phyloP scores from a whole-genome alignment of 2,113 vertebrate genomes.

The Petroica traversi region DNA sequence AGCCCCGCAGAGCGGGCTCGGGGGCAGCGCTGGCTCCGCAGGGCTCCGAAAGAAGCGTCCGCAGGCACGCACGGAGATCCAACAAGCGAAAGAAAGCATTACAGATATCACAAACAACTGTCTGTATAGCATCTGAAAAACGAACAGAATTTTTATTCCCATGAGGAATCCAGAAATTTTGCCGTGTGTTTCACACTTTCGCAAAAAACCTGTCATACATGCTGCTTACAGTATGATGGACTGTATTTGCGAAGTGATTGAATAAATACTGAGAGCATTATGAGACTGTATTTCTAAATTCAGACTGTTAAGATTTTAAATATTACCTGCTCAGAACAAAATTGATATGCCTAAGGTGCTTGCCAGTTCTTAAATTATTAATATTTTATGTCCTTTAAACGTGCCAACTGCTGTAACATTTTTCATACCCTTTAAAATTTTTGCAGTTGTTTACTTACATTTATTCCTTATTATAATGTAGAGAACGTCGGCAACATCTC shows the following conservation, averaged over 20 bases:
- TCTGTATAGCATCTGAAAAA: not conserved
- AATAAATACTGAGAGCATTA: not conserved
- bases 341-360: rapidly evolving
- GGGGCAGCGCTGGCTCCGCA: not conserved
- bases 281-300: not conserved
- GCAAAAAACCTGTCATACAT: rapidly evolving
- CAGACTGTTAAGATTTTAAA: not conserved
- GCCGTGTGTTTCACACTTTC: rapidly evolving
- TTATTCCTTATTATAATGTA: not conserved
- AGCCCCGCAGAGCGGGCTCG: rapidly evolving
- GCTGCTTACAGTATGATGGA: not conserved
- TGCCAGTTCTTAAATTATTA: not conserved
- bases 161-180: not conserved
- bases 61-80: rapidly evolving
- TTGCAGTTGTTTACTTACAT: not conserved
- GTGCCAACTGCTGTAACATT: rapidly evolving
- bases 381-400: not conserved
- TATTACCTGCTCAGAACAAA: not conserved
- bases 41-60: rapidly evolving
- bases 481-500: not conserved
- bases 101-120: rapidly evolving
- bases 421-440: rapidly evolving
- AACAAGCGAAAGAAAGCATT: rapidly evolving
- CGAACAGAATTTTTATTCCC: not conserved
- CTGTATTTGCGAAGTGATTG: not conserved